These are phyloP conservation scores for Rhingia rostrata DNA, from an alignment of 2,888 invertebrate species.

Conservation along the genomic window DNA sequence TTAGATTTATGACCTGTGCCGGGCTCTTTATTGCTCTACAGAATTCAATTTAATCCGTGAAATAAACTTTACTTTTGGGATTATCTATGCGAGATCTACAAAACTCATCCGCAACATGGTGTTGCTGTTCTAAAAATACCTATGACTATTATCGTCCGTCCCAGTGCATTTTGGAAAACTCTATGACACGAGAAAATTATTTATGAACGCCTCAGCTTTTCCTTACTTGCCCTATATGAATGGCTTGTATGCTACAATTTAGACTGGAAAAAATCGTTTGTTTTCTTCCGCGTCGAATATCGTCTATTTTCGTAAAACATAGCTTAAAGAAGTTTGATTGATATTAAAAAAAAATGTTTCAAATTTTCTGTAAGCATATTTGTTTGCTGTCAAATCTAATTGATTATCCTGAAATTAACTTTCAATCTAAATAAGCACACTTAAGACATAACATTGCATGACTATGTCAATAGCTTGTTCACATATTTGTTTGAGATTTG, in stretches of 20 bases:
- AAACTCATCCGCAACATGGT: conserved; percentile 33
- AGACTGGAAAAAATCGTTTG: conserved; percentile 19
- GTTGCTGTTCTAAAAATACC: conserved; percentile 65
- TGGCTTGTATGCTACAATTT: background rate
- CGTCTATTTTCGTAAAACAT: conserved; percentile 5
- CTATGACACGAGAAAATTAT: conserved; percentile 45
- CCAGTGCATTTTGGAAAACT: conserved; percentile 43
- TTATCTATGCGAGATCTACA: conserved; percentile 32
- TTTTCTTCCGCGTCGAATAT: background rate
- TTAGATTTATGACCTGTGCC: conserved; percentile 50
- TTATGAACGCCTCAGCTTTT: conserved; percentile 44
- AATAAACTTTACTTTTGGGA: conserved; percentile 53
- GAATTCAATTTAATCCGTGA: conserved; percentile 49
- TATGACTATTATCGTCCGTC: conserved; percentile 38
- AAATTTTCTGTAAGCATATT: no score
- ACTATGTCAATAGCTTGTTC: no score
- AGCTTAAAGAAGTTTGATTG: no score
- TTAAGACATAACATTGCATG: no score
- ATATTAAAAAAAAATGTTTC: no score
- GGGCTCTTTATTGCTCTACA: conserved; percentile 34
- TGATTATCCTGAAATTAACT: no score
- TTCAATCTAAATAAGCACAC: no score
- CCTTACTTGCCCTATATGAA: conserved; percentile 41
- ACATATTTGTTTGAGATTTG: no score
- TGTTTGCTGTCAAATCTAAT: no score